Evolutionary conservation across 1,140 invertebrate species (phyloP), one percentile per base, ranked within the genome.

Genomic region (Grapholita molesta): DNA sequence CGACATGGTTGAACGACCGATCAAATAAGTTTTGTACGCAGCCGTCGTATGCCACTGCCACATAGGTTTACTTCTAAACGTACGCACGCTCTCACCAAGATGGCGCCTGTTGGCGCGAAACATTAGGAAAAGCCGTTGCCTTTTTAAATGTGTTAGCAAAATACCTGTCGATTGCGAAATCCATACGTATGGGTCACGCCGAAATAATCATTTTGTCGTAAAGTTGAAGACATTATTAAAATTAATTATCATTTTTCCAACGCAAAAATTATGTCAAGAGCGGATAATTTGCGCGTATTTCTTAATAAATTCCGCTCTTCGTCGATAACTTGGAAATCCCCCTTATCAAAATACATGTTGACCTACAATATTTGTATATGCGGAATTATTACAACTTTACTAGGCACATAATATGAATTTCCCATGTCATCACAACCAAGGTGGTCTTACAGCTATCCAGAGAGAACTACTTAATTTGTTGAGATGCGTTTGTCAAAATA

Each of bases 1-100:
- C 78, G 84, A 83, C 82, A 87, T 87, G 86, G 88, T 90, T 90
- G 88, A 90, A 90, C 86, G 88, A 90, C 88, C 88, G 85, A 90
- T 90, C 88, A 90, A 90, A 90, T 89, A 89, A 90, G 88, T 90
- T 88, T 87, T 86, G 88, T 88, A 83, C 83, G 80, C 74, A 69
- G 82, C 83, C 82, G 85, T 85, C 85, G 85, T 89, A 86, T 85
- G 79, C 81, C 83, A 90, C 88, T 84, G 79, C 81, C 83, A 90
- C 88, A 85, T 87, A 88, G 82, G 84, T 89, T 88, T 86, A 86
- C 85, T 88, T 89, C 85, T 88, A 85, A 87, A 83, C 82, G 79
- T 83, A 82, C 70, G 67, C 75, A 84, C 42, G 74, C 76, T 74
- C 69, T 76, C 86, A 83, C 67, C 80, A 88, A 86, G 76, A 88